Base-by-base conservation (phyloP, 2,888 invertebrate species). In the Sphaerophoria taeniata region DNA sequence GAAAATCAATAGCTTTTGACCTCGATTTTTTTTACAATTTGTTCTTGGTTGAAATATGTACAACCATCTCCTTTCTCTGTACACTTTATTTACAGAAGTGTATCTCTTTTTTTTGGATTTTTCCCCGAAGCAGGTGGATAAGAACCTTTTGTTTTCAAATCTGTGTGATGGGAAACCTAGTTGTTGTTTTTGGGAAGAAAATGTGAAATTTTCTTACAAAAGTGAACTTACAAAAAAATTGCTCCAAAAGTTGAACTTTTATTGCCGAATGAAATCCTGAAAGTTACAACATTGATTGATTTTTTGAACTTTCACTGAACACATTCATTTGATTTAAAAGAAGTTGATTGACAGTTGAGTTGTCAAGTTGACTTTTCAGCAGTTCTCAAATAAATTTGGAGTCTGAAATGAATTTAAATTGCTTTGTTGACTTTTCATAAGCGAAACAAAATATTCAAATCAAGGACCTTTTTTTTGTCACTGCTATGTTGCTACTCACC, bases 1-100 rank as follows among this genome's bases (percentile, higher is more conserved):
- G 63, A 72, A 82, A 82, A 77, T 77, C 77, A 56, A 77, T 82
- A 82, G 67, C 55, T 82, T 77, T 73, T 63, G 82, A 77, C 82
- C 82, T 82, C 82, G 69, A 77, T 82, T 77, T 69, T 43, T 43
- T 43, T 5, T 43, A 4, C 11, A 43, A 5, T 43, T 43, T 43
- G 7, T 43, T 43, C 11, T 43, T 43, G 3, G 33, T 47, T 49
- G n/a, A n/a, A n/a, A n/a, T n/a, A n/a, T n/a, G n/a, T n/a, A n/a
- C n/a, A n/a, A n/a, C n/a, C n/a, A n/a, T 9, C 4, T 63, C 4
- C 11, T 56, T n/a, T 16, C 31, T 45, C 33, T 61, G 1, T 45
- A 4, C 6, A 0, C 2, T 16, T 4, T 36, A 24, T 60, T 6
- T 24, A 45, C 33, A 11, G 12, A 47, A 31, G 39, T 14, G 60